Evolutionary conservation across 2,113 vertebrate genomes (phyloP), one percentile per base, ranked within the genome.

Genomic region (Todiramphus saurophagus): DNA sequence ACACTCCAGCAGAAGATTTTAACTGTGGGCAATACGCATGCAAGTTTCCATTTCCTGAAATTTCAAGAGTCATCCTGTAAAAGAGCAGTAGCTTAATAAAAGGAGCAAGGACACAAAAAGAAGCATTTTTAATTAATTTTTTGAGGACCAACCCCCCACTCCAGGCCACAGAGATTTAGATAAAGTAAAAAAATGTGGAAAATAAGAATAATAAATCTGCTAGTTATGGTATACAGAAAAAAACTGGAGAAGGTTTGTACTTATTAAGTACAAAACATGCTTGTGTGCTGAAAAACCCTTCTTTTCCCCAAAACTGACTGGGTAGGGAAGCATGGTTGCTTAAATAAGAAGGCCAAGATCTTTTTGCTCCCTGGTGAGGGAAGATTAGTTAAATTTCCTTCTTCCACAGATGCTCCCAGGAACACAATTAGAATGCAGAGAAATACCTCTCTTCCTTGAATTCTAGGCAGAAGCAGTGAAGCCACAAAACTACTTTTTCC

Each of bases 51-150:
- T 25, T 70, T 48, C 51, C 60, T 60, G 67, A 76, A 46, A 56
- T 68, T 66, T 78, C 60, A 78, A 66, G 28, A 78, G 7, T 41
- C 70, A 41, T 20, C 9, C 35, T 66, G 33, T 33, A 66, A 86
- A 44, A 44, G 8, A 59, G 19, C 51, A 88, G 25, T 8, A 88
- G 28, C 28, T 35, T 79, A 79, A 78, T 13, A 25, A 20, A 86
- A 68, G 9, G 5, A 69, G 7, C 5, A 76, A 41, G 16, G 6
- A 23, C 28, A 46, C 58, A 50, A 19, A 43, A 70, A 9, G 1
- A 6, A 50, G 5, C 4, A 39, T 33, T 68, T 46, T 74, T 2
- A 0, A 58, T 50, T 44, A 0, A 19, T n/a, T 68, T 33, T 73
- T 83, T 64, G 25, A 92, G 13, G 62, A 79, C 9, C 12, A 60